Evolutionary conservation across 2,113 vertebrate genomes (phyloP).

Genomic region (Seriola dumerili): DNA sequence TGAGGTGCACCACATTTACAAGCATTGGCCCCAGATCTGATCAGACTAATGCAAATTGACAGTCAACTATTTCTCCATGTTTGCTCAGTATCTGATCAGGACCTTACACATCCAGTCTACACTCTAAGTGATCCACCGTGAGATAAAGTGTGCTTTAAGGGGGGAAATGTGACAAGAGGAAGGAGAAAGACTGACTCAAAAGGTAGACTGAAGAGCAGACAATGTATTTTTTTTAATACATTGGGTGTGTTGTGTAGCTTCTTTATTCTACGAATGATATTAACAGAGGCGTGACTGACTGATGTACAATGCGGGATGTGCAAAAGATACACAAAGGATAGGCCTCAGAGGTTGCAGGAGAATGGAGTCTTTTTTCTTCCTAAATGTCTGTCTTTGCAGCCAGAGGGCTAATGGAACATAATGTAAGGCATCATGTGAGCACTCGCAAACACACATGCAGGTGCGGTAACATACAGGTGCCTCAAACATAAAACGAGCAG

Average conservation of each 20-base stretch:
- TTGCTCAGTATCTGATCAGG: constrained; percentile 26
- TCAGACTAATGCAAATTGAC: constrained; percentile 7
- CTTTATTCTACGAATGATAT: neutral
- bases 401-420: constrained; percentile 51
- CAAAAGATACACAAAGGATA: neutral
- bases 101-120: neutral
- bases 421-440: constrained; percentile 35
- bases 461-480: constrained; percentile 20
- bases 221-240: neutral
- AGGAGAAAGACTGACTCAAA: neutral
- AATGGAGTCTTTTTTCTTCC: neutral
- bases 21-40: neutral
- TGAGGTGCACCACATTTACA: constrained; percentile 12
- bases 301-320: neutral
- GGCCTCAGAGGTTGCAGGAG: neutral
- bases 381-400: constrained; percentile 16
- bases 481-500: constrained; percentile 29
- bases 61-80: constrained; percentile 38
- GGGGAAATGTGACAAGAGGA: neutral
- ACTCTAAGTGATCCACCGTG: neutral
- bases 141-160: neutral
- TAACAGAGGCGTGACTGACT: neutral
- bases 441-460: constrained; percentile 33
- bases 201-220: neutral
- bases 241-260: neutral